Evolutionary conservation across 2,888 invertebrate genomes (phyloP).

Genomic region (Apotomis betuletana): DNA sequence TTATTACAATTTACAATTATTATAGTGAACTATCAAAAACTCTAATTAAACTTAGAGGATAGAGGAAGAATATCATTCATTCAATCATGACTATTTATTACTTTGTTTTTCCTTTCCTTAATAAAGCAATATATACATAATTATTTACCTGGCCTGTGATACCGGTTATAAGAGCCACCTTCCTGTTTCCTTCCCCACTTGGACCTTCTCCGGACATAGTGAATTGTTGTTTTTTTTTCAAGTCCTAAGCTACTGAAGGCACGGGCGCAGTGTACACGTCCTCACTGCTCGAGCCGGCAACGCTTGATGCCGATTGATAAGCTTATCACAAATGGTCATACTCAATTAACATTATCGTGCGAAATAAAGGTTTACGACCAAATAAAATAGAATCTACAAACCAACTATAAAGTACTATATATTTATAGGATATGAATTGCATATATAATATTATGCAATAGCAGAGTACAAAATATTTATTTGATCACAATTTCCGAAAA

Average conservation of each 20-base stretch:
- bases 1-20: no score
- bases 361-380: constrained; percentile 29
- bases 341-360: constrained; percentile 40
- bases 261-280: constrained; percentile 49
- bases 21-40: no score
- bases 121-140: not conserved
- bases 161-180: constrained; percentile 96
- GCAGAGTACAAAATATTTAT: no score
- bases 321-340: constrained; percentile 49
- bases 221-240: not conserved
- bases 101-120: not conserved
- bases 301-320: constrained; percentile 45
- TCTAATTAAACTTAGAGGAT: no score
- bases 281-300: constrained; percentile 48
- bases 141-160: constrained; percentile 96
- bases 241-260: not conserved
- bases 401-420: not conserved
- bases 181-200: constrained; percentile 64
- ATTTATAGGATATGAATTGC: not conserved
- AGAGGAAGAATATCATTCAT: no score
- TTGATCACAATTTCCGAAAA: not conserved
- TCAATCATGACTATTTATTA: no score
- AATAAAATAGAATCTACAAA: not conserved
- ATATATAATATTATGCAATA: not conserved
- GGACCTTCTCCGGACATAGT: constrained; percentile 73